Percentiles rank a stretch among this genome's conserved stretches.
These are phyloP conservation scores for Dromas ardeola DNA, from an alignment of 2,113 vertebrate genomes.

Conservation along the genomic window DNA sequence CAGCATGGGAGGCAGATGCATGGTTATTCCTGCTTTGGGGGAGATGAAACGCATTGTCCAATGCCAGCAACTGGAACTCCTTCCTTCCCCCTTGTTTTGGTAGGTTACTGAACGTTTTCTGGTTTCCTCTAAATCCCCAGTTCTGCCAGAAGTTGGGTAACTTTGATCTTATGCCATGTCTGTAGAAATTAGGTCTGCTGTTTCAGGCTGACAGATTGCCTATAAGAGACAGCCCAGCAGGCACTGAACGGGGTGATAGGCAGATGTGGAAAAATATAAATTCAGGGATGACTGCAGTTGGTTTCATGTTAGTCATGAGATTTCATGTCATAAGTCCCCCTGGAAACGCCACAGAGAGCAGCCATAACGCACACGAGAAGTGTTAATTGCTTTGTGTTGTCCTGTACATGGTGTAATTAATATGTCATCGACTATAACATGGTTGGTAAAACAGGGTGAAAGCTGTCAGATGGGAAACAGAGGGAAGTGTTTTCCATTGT, in stretches of 20 bases:
- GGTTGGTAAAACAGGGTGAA: background rate
- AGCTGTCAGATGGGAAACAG: background rate
- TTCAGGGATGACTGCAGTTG: background rate
- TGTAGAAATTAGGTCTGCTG: background rate
- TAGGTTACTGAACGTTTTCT: background rate
- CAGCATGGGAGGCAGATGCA: background rate
- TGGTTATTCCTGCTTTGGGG: background rate
- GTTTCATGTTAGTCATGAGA: constrained; percentile 43
- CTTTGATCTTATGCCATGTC: background rate
- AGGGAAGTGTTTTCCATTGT: background rate
- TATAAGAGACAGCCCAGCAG: background rate
- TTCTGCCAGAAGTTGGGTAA: background rate
- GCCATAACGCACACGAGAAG: background rate
- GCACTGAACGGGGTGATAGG: background rate
- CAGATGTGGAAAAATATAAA: background rate
- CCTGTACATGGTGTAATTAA: background rate
- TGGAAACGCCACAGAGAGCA: background rate
- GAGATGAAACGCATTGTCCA: background rate
- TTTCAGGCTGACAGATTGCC: background rate
- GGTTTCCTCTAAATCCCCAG: background rate
- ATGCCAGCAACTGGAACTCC: background rate
- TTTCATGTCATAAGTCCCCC: background rate
- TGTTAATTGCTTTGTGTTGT: constrained; percentile 42
- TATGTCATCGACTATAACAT: background rate
- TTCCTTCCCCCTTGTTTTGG: background rate